Conservation (phyloP, 2,113 vertebrate species). For the Plecotus auritus region DNA sequence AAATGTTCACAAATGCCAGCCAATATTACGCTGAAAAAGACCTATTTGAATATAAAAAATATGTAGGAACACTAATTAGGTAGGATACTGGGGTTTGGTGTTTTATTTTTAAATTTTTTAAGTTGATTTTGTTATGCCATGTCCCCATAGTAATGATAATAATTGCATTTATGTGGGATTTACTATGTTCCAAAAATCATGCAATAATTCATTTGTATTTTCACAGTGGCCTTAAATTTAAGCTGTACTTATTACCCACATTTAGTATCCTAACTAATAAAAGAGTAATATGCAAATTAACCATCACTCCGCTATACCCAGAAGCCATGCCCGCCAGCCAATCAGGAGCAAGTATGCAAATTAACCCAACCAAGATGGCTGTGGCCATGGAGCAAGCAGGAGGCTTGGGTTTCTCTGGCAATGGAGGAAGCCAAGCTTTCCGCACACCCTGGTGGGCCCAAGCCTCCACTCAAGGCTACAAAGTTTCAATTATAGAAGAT, state of each 20-base stretch:
- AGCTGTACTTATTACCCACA: background rate
- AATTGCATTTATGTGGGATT: background rate
- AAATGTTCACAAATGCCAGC: background rate
- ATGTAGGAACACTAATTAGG: background rate
- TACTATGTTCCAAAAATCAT: background rate
- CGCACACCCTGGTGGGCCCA: no score
- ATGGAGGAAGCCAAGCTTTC: no score
- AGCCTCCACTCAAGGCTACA: no score
- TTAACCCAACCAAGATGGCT: no score
- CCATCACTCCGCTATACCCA: no score
- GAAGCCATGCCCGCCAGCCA: no score
- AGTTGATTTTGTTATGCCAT: background rate
- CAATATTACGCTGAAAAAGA: background rate
- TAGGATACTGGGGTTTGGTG: background rate
- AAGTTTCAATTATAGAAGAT: no score
- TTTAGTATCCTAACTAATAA: background rate
- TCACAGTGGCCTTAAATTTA: background rate
- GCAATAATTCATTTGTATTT: background rate
- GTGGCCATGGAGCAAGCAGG: no score
- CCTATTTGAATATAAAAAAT: background rate
- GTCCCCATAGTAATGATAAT: background rate
- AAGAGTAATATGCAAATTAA: no score
- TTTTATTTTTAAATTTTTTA: background rate
- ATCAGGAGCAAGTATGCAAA: no score
- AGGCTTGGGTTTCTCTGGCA: no score